phyloP scores from a whole-genome alignment of 2,113 vertebrate genomes.

The Apaloderma vittatum region DNA sequence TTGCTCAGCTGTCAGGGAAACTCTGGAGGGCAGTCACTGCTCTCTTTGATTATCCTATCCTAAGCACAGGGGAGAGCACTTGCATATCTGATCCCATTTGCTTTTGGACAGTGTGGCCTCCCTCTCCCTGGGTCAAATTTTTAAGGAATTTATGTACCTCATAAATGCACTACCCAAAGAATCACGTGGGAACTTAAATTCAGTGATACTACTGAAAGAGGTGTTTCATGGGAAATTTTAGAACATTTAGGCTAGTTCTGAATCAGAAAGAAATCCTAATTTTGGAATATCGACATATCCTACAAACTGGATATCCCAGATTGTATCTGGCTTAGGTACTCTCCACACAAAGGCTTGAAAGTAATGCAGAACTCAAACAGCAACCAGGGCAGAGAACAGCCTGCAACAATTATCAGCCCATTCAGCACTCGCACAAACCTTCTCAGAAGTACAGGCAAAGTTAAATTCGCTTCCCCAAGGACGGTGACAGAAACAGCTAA shows the following conservation, averaged over 20 bases:
- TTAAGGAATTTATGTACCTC: background rate
- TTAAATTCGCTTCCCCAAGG: background rate
- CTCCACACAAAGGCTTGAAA: fast-evolving
- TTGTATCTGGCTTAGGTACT: background rate
- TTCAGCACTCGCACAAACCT: slow-evolving; percentile 2
- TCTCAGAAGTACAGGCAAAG: background rate
- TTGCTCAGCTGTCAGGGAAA: background rate
- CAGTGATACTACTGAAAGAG: background rate
- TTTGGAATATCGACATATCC: background rate
- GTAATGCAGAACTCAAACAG: background rate
- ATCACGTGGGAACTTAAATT: background rate
- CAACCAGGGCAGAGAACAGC: background rate
- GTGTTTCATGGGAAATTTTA: background rate
- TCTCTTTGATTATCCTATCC: background rate
- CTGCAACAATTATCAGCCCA: background rate
- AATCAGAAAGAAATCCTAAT: background rate
- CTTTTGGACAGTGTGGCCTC: background rate
- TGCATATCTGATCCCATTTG: background rate
- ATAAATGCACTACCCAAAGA: background rate
- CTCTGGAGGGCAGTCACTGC: slow-evolving; percentile 23
- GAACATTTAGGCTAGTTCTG: background rate
- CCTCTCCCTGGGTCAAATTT: background rate
- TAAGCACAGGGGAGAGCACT: background rate
- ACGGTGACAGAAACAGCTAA: background rate
- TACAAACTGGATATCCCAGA: background rate